Base-by-base conservation (phyloP, 2,797 vertebrate species). In the Gymnothorax reevesii region DNA sequence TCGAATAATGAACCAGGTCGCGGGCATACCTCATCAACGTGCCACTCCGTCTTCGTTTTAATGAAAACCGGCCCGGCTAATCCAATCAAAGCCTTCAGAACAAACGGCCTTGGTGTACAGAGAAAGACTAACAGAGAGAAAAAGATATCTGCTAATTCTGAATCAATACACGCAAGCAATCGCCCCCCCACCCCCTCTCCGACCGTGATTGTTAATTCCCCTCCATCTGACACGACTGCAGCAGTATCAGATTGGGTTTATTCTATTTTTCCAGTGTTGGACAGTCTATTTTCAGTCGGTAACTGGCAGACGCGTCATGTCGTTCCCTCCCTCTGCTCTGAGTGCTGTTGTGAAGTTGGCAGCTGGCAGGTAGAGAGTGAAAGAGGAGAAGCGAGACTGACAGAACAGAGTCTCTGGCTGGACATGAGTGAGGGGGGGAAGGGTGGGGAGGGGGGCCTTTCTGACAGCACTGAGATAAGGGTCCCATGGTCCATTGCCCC, bases 11-110 rank as follows among this genome's bases (percentile, higher is more conserved):
- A 85, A 80, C 87, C 54, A 10, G 49, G 80, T 57, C 84, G 15
- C 33, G 25, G 5, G 69, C 55, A 7, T n/a, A 64, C 22, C 9
- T 20, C 66, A 64, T 64, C 77, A 59, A 49, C 62, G 64, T 75
- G 13, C 86, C 59, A 42, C 84, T 88, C 80, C 8, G 82, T 33
- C 54, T 85, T 59, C 79, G 57, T 57, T 88, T 83, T 83, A 85
- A 75, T 62, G 87, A 88, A 85, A 85, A 82, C 17, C 25, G 15
- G 69, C 64, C 77, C 33, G 71, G 55, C 42, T 83, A 75, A 85
- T 85, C 66, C 57, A 42, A 85, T 85, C 84, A 84, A 77, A 87
- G 60, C 60, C 42, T 49, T 54, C 75, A 71, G 75, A n/a, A 33
- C 60, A 85, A 79, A 54, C 83, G 69, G 77, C 42, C 60, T 59